phyloP scores from a whole-genome alignment of 2,888 invertebrate genomes.

The Julus scanicus region DNA sequence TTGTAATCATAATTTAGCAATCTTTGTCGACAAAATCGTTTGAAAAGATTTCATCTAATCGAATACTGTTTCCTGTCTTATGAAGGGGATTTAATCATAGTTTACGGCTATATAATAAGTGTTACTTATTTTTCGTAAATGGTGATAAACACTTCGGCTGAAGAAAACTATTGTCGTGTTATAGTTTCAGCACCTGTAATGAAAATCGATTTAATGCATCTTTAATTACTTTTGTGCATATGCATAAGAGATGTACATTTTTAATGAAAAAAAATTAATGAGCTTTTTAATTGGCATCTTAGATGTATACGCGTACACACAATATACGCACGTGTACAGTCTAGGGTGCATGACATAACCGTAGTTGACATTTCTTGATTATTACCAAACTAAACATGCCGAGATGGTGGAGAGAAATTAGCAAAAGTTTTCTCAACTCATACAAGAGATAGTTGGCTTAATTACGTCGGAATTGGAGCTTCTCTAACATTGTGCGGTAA shows the following conservation, averaged over 20 bases:
- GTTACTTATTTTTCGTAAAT: neutral
- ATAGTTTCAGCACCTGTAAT: neutral
- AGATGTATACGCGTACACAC: neutral
- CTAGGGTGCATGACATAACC: neutral
- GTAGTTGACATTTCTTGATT: conserved; percentile 27
- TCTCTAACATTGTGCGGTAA: neutral
- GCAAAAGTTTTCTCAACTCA: neutral
- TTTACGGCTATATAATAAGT: neutral
- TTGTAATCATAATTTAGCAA: neutral
- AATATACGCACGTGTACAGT: neutral
- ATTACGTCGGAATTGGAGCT: conserved; percentile 3
- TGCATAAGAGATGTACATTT: neutral
- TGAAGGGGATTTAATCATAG: neutral
- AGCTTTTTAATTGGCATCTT: conserved; percentile 41
- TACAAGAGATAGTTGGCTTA: neutral
- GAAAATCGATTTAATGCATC: conserved; percentile 27
- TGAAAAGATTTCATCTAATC: neutral
- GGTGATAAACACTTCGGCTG: neutral
- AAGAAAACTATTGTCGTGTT: neutral
- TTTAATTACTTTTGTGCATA: conserved; percentile 38
- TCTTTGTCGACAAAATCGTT: neutral
- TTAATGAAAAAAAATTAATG: conserved; percentile 23
- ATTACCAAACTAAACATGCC: neutral
- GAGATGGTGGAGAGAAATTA: neutral
- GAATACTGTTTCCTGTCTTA: neutral